These are phyloP conservation scores for Lasioglossum pauxillum DNA, from an alignment of 2,888 invertebrate genomes.

Conservation along the genomic window DNA sequence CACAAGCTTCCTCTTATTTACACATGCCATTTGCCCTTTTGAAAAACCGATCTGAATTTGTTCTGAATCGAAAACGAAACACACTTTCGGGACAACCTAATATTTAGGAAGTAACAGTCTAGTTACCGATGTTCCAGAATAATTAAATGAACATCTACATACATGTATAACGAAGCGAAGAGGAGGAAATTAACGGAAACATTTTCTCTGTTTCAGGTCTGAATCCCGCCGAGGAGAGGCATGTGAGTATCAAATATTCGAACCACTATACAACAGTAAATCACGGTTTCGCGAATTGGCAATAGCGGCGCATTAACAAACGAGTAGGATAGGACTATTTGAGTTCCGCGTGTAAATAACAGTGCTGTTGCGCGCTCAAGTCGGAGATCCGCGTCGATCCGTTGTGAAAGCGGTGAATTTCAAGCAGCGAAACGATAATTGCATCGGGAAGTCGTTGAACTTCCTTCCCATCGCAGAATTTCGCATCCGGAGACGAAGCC, in stretches of 20 bases:
- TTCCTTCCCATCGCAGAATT: conserved; percentile 14
- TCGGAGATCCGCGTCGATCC: conserved; percentile 13
- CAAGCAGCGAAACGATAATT: conserved; percentile 35
- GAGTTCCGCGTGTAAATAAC: conserved; percentile 35
- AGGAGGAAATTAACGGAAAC: not conserved
- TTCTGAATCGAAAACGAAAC: too few species aligned
- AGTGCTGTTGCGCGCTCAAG: conserved; percentile 31
- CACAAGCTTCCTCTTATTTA: too few species aligned
- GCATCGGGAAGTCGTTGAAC: conserved; percentile 25
- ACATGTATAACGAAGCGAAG: not conserved
- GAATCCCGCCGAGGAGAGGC: conserved; percentile 88
- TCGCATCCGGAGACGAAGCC: conserved; percentile 9
- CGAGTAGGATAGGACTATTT: conserved; percentile 30
- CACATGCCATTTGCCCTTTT: too few species aligned
- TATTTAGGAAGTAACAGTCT: too few species aligned
- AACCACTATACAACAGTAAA: conserved; percentile 20
- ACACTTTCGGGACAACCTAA: too few species aligned
- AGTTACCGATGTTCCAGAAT: not conserved
- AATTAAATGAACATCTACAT: not conserved
- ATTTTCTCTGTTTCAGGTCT: conserved; percentile 85
- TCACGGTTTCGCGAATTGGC: conserved; percentile 30
- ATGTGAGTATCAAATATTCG: conserved; percentile 86
- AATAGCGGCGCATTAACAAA: conserved; percentile 45
- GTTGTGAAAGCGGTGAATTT: conserved; percentile 22
- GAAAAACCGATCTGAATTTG: too few species aligned